Evolutionary conservation across 2,888 invertebrate genomes (phyloP), one percentile per base, ranked within the genome.

Genomic region (Microplitis deprimator): DNA sequence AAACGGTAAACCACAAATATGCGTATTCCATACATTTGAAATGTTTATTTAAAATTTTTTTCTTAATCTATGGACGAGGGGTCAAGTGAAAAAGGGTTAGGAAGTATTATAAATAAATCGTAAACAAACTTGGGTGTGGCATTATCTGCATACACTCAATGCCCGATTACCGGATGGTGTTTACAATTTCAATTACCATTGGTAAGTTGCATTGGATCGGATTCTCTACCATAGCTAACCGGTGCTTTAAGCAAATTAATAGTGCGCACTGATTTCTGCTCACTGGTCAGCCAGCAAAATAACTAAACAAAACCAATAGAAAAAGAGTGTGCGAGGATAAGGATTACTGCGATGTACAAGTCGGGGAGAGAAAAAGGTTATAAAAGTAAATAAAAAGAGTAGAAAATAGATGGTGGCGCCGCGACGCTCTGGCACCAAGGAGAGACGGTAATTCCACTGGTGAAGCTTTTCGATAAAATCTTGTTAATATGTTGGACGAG

Each of bases 121-220:
- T 64, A 72, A 65, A 73, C 38, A 67, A 67, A 60, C 67, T 41
- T 20, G 73, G 73, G 16, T 73, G 50, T 64, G 74, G 29, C 64
- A 65, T 61, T 76, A n/a, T 50, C 59, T 60, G 50, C 81, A 82
- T 82, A 82, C 83, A 81, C 79, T 80, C 82, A 78, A 83, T 82
- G 81, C 81, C 41, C 80, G 79, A 84, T 84, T 84, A 83, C 83
- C 77, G 40, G 67, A 77, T 79, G 69, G 81, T 83, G 81, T 84
- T 86, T 85, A 85, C 80, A 84, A 85, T 84, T 85, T 84, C 85
- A 85, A 85, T 85, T 85, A 86, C 82, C 17, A 73, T 59, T 50
- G 64, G 62, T 77, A 61, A 77, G 69, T 77, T 67, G 29, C 41
- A 76, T 76, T 68, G 68, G 60, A 20, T 13, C 50, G 4, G 38